A percentile compares a stretch with the other conserved stretches of the same genome.
Conservation (phyloP, 2,113 vertebrate species). For the Lepisosteus osseus region DNA sequence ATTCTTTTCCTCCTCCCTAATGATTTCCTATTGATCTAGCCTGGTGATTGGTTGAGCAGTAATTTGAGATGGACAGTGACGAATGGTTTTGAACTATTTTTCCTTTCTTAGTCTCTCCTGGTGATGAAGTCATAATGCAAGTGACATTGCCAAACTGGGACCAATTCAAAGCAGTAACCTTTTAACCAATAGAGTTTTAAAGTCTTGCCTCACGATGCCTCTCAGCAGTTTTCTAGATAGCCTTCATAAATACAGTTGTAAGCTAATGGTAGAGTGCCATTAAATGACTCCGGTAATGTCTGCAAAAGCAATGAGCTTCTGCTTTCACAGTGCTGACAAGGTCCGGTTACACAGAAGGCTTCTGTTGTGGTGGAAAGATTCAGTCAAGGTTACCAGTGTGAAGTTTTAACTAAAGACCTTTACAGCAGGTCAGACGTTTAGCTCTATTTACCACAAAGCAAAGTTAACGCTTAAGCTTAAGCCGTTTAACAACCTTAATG, state of each 20-base stretch:
- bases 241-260: constrained; percentile 48
- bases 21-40: constrained; percentile 76
- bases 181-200: constrained; percentile 47
- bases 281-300: constrained; percentile 8
- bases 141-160: constrained; percentile 57
- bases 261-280: constrained; percentile 20
- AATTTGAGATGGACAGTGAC: constrained; percentile 80
- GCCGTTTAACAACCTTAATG: constrained; percentile 28
- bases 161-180: constrained; percentile 62
- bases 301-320: background rate
- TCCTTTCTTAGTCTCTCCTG: constrained; percentile 62
- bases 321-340: background rate
- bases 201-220: constrained; percentile 31
- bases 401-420: too few relatives aligned
- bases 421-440: too few relatives aligned
- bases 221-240: constrained; percentile 37
- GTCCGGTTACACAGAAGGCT: background rate
- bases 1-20: constrained; percentile 57
- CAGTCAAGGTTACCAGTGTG: too few relatives aligned
- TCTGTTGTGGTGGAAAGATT: background rate
- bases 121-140: constrained; percentile 68
- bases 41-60: constrained; percentile 74
- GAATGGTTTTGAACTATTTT: constrained; percentile 72
- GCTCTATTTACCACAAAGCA: background rate
- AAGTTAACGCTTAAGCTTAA: background rate